Percentiles rank a stretch among this genome's conserved stretches.
Evolutionary conservation across 2,113 vertebrate species (phyloP).

Genomic region (Engystomops pustulosus): DNA sequence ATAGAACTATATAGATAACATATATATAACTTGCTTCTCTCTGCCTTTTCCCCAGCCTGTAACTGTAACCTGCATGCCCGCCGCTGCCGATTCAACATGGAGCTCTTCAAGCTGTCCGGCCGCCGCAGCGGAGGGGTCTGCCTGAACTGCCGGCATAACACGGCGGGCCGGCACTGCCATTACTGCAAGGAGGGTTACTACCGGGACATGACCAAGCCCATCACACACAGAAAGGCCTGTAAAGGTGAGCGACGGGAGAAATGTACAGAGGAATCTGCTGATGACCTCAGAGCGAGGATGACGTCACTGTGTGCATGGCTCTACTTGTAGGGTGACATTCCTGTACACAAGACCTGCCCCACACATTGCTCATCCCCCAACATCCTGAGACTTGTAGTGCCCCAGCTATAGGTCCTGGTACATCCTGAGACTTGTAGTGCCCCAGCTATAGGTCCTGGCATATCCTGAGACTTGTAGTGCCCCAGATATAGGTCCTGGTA

Average conservation of each 20-base stretch:
- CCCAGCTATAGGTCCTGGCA: background rate
- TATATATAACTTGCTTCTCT: conserved; percentile 25
- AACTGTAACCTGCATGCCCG: conserved; percentile 96
- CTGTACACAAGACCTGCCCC: background rate
- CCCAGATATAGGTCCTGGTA: background rate
- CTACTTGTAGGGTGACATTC: background rate
- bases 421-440: too few species aligned
- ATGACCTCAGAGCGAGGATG: background rate
- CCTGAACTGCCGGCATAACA: conserved; percentile 96
- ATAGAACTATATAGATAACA: too few species aligned
- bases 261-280: background rate
- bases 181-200: conserved; percentile 98
- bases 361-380: too few species aligned
- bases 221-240: conserved; percentile 95
- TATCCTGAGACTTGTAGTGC: background rate
- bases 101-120: conserved; percentile 94
- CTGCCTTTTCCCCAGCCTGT: conserved; percentile 75
- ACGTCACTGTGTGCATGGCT: background rate
- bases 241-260: conserved; percentile 77
- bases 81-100: conserved; percentile 97
- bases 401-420: too few species aligned
- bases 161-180: conserved; percentile 92
- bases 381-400: background rate
- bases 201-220: conserved; percentile 92
- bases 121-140: conserved; percentile 94